Evolutionary conservation across 2,113 vertebrate genomes (phyloP), one percentile per base, ranked within the genome.

Genomic region (Geococcyx californianus): DNA sequence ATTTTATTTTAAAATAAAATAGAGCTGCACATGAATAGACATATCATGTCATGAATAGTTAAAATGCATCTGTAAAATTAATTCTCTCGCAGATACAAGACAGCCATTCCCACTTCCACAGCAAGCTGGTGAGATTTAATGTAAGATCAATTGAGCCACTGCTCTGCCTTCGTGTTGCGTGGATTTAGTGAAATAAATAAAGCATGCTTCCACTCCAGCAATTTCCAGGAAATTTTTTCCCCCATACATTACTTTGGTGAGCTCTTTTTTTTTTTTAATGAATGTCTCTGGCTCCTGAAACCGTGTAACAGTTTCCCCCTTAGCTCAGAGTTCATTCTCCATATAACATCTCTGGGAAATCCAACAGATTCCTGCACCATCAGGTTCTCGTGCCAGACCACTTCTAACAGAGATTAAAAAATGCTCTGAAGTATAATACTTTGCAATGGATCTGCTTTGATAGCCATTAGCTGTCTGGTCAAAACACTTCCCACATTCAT

Each of bases 381-480:
- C 14, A 60, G 68, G 28, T 86, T 56, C 16, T 85, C 76, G 26
- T 66, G 84, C 68, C 59, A 82, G 94, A 12, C 7, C 54, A 73
- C n/a, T 94, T 97, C 34, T 72, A 79, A 77, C 28, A 54, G 31
- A 72, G 36, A 52, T 67, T 15, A 66, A 85, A 83, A 96, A 95
- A 63, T 38, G 33, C 7, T 86, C 56, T 76, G 67, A 76, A 68
- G 52, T 72, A 34, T 84, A 84, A 93, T 84, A 55, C n/a, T 93
- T 96, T 86, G 64, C 69, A 89, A 95, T 77, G 44, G 44, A 84
- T 96, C 68, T 94, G 85, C 75, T 95, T 88, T 95, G 73, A 91
- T 64, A 94, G 67, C 91, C 72, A 74, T 95, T 97, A 97, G 42
- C 64, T 85, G 79, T 95, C 95, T 97, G 95, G 85, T 69, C 81